Conservation (phyloP, 1,140 invertebrate species). For the Mylabris phalerata region DNA sequence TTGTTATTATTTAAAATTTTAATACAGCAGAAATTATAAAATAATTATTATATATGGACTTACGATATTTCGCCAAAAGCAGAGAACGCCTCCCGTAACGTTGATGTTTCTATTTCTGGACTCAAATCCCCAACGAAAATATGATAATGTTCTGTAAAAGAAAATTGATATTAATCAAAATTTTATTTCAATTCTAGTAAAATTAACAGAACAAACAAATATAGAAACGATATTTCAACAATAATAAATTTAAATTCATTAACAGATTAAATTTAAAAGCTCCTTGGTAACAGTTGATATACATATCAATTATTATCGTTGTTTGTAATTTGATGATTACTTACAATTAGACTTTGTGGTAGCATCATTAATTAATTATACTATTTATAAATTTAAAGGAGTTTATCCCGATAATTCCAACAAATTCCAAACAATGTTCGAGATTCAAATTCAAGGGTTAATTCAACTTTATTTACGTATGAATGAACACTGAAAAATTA, state of each 20-base stretch:
- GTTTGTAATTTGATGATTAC: constrained; percentile 8
- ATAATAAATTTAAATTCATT: background rate
- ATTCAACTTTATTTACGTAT: too few species aligned
- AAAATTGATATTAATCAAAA: constrained; percentile 18
- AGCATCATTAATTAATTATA: constrained; percentile 9
- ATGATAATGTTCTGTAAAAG: constrained; percentile 81
- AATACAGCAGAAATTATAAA: constrained; percentile 13
- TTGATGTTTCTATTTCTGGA: constrained; percentile 97
- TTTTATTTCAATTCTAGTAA: too few species aligned
- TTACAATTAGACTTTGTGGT: background rate
- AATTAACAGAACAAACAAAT: too few species aligned
- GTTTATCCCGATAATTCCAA: background rate
- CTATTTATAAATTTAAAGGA: constrained; percentile 8
- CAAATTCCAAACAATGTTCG: too few species aligned
- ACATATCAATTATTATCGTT: constrained; percentile 5
- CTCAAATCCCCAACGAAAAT: constrained; percentile 99
- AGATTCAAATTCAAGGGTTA: too few species aligned
- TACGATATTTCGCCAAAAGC: constrained; percentile 96
- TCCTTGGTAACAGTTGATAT: background rate
- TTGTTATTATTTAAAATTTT: constrained; percentile 15
- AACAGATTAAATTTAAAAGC: background rate
- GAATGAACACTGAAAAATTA: too few species aligned
- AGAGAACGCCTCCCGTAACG: constrained; percentile 92
- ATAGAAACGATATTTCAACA: too few species aligned
- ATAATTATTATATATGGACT: constrained; percentile 27